A percentile compares a stretch with the other conserved stretches of the same genome.
Conservation (phyloP, 2,113 vertebrate genomes). For the Agapornis roseicollis region DNA sequence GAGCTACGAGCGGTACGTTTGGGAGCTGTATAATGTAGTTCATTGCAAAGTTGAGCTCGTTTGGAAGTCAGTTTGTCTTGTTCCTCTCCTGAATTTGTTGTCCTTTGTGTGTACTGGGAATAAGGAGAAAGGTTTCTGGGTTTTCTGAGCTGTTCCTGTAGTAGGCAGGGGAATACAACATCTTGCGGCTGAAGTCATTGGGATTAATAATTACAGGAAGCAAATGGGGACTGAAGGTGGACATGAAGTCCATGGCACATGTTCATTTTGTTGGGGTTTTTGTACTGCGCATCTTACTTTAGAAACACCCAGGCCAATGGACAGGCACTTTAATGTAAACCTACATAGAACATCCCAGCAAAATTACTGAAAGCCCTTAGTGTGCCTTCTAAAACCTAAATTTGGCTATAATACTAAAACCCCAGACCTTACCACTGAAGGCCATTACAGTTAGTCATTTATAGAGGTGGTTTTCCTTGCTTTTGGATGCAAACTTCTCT, state of each 20-base stretch:
- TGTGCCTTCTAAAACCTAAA: not conserved
- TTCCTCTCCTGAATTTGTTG: not conserved
- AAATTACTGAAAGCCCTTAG: not conserved
- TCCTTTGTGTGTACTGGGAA: not conserved
- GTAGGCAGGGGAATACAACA: not conserved
- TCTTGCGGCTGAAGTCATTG: not conserved
- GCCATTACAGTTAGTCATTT: not conserved
- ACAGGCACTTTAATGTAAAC: constrained; percentile 56
- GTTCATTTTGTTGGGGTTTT: not conserved
- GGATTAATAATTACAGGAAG: not conserved
- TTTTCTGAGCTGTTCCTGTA: not conserved
- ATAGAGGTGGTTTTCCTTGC: not conserved
- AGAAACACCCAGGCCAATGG: not conserved
- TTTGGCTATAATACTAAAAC: not conserved
- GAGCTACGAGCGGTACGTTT: not conserved
- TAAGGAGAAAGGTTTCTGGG: not conserved
- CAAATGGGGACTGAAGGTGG: not conserved
- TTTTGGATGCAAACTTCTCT: not conserved
- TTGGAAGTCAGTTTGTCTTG: not conserved
- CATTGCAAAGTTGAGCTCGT: not conserved
- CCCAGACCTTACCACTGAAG: not conserved
- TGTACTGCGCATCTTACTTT: not conserved
- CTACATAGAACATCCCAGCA: not conserved
- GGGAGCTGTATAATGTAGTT: not conserved
- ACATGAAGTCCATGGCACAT: not conserved